Conservation (phyloP, 2,113 vertebrate species). For the Calyptomena viridis region DNA sequence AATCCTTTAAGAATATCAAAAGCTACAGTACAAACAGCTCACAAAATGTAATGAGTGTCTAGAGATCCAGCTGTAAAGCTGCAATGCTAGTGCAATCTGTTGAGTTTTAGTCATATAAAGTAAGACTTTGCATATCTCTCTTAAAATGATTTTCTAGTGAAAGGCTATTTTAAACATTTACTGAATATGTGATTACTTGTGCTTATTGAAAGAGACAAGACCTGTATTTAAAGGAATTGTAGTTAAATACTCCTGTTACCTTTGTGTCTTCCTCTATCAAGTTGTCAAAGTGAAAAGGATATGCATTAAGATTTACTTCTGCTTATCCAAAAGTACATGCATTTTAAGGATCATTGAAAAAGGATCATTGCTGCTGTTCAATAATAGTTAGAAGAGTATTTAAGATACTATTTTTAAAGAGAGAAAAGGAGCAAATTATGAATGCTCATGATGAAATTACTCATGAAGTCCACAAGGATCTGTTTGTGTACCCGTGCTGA, state of each 20-base stretch:
- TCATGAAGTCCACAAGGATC: background rate
- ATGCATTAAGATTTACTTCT: background rate
- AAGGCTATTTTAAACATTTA: slow-evolving; percentile 23
- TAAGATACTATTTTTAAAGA: background rate
- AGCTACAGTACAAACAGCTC: slow-evolving; percentile 59
- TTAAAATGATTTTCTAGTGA: slow-evolving; percentile 14
- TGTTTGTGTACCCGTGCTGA: background rate
- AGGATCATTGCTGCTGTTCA: background rate
- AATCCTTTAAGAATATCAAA: slow-evolving; percentile 73
- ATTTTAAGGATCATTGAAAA: background rate
- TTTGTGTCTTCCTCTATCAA: background rate
- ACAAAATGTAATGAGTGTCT: slow-evolving; percentile 63
- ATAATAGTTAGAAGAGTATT: background rate
- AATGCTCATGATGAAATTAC: background rate
- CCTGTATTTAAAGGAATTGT: background rate
- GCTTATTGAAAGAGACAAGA: slow-evolving; percentile 10
- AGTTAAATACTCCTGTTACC: background rate
- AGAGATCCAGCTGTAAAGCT: slow-evolving; percentile 61
- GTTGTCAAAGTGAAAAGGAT: background rate
- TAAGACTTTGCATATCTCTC: slow-evolving; percentile 15
- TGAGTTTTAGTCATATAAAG: slow-evolving; percentile 29
- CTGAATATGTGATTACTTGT: background rate
- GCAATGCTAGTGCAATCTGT: slow-evolving; percentile 22
- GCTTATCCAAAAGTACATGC: background rate
- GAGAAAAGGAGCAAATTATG: background rate